These are phyloP conservation scores for Phoxinus phoxinus DNA, from an alignment of 2,113 vertebrate genomes.

Conservation along the genomic window DNA sequence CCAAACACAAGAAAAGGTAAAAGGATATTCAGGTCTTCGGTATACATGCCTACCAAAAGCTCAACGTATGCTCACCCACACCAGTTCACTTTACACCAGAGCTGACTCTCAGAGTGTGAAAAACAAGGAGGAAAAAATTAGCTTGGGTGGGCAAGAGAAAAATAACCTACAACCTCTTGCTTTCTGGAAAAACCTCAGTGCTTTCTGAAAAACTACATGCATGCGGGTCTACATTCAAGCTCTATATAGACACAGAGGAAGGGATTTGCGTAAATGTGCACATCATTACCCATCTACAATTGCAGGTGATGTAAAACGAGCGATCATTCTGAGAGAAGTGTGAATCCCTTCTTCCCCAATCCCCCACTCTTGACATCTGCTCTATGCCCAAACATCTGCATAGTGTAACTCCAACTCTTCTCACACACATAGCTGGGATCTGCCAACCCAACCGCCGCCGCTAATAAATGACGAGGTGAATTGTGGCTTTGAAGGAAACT, in stretches of 20 bases:
- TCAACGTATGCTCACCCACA: background rate
- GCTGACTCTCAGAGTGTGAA: background rate
- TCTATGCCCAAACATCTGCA: constrained; percentile 50
- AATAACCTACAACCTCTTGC: constrained; percentile 22
- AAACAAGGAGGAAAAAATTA: background rate
- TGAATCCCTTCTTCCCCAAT: constrained; percentile 35
- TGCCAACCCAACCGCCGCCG: constrained; percentile 25
- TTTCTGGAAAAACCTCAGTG: background rate
- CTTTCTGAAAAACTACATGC: background rate
- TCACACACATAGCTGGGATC: constrained; percentile 26
- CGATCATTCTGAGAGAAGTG: constrained; percentile 39
- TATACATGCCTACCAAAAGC: background rate
- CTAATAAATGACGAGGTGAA: constrained; percentile 46
- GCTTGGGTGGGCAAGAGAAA: background rate
- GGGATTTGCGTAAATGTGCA: constrained; percentile 24
- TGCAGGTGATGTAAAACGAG: constrained; percentile 45
- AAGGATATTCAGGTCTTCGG: background rate
- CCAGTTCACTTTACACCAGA: background rate
- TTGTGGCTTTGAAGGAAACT: constrained; percentile 47
- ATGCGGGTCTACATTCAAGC: background rate
- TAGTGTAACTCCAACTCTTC: constrained; percentile 41
- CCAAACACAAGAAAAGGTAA: background rate
- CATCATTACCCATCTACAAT: constrained; percentile 50
- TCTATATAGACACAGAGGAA: background rate
- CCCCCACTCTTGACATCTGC: constrained; percentile 47